Evolutionary conservation across 2,888 invertebrate genomes (phyloP).

Genomic region (Scelioninae gen. 1): DNA sequence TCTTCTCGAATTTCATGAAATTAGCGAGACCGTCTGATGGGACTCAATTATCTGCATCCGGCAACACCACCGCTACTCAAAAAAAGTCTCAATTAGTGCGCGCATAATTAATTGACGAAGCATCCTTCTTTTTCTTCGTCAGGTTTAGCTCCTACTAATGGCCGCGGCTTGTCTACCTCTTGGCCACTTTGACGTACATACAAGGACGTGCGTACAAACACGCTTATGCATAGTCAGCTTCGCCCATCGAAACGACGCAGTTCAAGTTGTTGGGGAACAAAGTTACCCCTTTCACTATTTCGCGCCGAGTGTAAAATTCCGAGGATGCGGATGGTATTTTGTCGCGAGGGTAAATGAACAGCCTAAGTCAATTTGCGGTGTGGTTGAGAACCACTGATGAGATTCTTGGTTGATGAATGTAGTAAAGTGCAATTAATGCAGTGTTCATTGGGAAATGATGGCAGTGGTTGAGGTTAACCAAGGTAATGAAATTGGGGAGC

Average conservation of each 20-base stretch:
- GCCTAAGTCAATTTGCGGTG: neutral
- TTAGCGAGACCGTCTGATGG: constrained; percentile 60
- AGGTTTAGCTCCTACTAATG: constrained; percentile 65
- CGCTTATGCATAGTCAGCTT: constrained; percentile 65
- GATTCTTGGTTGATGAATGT: neutral
- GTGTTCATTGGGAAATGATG: no score
- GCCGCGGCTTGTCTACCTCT: constrained; percentile 51
- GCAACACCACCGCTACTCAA: constrained; percentile 51
- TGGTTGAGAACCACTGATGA: constrained; percentile 28
- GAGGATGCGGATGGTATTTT: constrained; percentile 34
- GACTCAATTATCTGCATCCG: constrained; percentile 66
- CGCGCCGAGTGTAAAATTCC: constrained; percentile 46
- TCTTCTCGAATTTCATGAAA: constrained; percentile 61
- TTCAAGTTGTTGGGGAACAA: constrained; percentile 58
- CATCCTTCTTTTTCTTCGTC: constrained; percentile 58
- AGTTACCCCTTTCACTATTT: constrained; percentile 42
- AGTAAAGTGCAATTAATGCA: no score
- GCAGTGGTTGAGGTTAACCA: no score
- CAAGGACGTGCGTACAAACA: constrained; percentile 55
- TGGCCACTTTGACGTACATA: constrained; percentile 47
- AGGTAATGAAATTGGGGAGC: no score
- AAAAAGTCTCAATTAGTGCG: constrained; percentile 69
- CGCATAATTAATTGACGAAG: constrained; percentile 70
- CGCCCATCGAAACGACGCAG: constrained; percentile 58
- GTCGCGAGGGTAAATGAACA: constrained; percentile 52